A percentile compares a stretch with the other conserved stretches of the same genome.
phyloP scores from a whole-genome alignment of 2,113 vertebrate genomes.

The Paramormyrops kingsleyae region DNA sequence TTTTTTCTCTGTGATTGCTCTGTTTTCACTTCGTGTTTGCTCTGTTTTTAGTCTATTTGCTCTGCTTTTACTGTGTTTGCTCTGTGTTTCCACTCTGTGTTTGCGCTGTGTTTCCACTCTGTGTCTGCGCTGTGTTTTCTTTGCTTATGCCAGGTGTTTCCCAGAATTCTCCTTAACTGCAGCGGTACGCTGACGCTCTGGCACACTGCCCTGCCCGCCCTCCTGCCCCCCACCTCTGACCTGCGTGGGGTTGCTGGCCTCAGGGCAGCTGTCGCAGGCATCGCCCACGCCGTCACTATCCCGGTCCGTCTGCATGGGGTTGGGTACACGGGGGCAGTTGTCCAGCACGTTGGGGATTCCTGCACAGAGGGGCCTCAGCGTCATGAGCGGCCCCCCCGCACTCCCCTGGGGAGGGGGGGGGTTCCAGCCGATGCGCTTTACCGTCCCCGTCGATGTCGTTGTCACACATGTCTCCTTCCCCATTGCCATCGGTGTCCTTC shows the following conservation, averaged over 20 bases:
- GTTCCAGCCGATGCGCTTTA: conserved; percentile 30
- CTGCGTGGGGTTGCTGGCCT: conserved; percentile 89
- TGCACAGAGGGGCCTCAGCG: conserved; percentile 34
- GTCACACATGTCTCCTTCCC: conserved; percentile 77
- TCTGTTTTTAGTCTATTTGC: not conserved
- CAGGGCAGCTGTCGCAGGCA: conserved; percentile 80
- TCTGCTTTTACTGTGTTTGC: not conserved
- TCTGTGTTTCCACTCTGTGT: not conserved
- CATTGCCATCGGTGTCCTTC: conserved; percentile 72
- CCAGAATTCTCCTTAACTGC: not conserved
- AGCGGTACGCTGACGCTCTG: not conserved
- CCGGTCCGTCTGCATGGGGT: conserved; percentile 88
- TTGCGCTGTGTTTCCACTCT: not conserved
- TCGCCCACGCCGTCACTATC: conserved; percentile 84
- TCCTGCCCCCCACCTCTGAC: conserved; percentile 42
- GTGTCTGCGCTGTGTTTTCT: not conserved
- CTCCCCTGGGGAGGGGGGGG: not conserved
- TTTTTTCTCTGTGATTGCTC: not conserved
- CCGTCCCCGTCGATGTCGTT: conserved; percentile 90
- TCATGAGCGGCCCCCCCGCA: not conserved
- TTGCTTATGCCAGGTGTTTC: not conserved
- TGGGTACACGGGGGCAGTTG: conserved; percentile 87
- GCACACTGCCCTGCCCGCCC: not conserved
- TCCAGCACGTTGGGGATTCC: conserved; percentile 89
- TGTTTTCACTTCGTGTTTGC: not conserved